Evolutionary conservation across 2,888 invertebrate genomes (phyloP), one percentile per base, ranked within the genome.

Genomic region (Drosophila flavopinicola): DNA sequence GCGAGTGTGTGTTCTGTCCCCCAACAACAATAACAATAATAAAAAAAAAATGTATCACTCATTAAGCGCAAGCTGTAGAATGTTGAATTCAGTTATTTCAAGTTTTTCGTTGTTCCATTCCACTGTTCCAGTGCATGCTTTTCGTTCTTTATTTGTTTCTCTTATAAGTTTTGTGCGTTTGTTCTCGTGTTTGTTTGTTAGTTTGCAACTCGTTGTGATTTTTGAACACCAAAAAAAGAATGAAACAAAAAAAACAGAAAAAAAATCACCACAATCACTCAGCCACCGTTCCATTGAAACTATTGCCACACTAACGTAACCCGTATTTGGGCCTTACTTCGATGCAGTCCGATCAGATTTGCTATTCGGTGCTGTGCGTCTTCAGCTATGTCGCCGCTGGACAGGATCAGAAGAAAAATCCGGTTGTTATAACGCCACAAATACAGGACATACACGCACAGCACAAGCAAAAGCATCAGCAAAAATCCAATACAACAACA

Each of bases 341-440:
- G 29, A 25, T 44, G 61, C 54, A 99, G 99, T 98, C 99, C 90
- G 98, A 99, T 92, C 98, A 99, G 92, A 99, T 99, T 89, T 99
- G 99, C 92, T 99, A 99, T 92, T 98, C 99, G 85, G 99, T 99
- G 68, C 93, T 99, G 84, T 99, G 99, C 93, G 98, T 99, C 78
- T 99, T 99, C 93, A 99, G 99, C 47, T 99, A 99, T 93, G 95
- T 99, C 90, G 99, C 99, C 66, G 99, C 99, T 56, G 97, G 97
- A 0, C 94, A 95, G 76, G 95, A 96, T 82, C 95, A 95, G 88
- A 93, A 94, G 90, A 93, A 93, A 83, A 89, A 89, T 66, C 90
- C 89, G 1, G 89, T 89, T 10, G 90, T 90, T 1, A 90, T 90
- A 38, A 90, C 90, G 6, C 90, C 90, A 2, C 90, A 90, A 57